phyloP scores from a whole-genome alignment of 2,797 vertebrate genomes.

The Antrozous pallidus region DNA sequence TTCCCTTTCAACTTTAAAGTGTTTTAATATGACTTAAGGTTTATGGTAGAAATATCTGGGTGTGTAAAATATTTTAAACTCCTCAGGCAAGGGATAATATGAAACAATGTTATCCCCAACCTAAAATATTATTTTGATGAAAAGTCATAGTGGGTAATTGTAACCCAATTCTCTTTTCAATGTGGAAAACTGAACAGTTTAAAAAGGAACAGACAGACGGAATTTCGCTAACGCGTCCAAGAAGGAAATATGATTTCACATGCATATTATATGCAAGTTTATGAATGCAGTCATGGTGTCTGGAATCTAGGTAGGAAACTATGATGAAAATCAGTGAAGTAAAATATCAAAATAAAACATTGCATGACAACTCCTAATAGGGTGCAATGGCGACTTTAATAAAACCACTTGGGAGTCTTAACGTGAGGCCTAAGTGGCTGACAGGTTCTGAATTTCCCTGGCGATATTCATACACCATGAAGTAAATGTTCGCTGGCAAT shows the following conservation, averaged over 20 bases:
- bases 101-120: conserved; percentile 54
- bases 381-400: conserved; percentile 55
- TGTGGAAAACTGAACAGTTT: conserved; percentile 76
- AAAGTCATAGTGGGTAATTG: conserved; percentile 66
- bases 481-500: conserved; percentile 50
- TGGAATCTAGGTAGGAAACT: conserved; percentile 76
- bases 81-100: conserved; percentile 34
- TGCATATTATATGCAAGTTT: conserved; percentile 75
- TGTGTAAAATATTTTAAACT: conserved; percentile 48
- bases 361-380: conserved; percentile 61
- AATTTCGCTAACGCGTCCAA: conserved; percentile 76
- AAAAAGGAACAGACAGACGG: conserved; percentile 76
- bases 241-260: conserved; percentile 78
- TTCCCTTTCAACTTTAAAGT: conserved; percentile 40
- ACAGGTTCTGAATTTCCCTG: conserved; percentile 59
- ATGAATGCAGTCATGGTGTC: conserved; percentile 75
- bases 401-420: conserved; percentile 71
- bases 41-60: conserved; percentile 53
- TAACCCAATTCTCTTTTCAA: conserved; percentile 73
- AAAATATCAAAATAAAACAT: conserved; percentile 78
- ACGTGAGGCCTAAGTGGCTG: conserved; percentile 37
- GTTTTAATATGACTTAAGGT: conserved; percentile 32
- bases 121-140: conserved; percentile 70
- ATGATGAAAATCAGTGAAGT: conserved; percentile 75
- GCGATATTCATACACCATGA: conserved; percentile 47